A percentile compares a stretch with the other conserved stretches of the same genome.
These are phyloP conservation scores for Silurus aristotelis DNA, from an alignment of 2,797 vertebrate genomes.

Conservation along the genomic window DNA sequence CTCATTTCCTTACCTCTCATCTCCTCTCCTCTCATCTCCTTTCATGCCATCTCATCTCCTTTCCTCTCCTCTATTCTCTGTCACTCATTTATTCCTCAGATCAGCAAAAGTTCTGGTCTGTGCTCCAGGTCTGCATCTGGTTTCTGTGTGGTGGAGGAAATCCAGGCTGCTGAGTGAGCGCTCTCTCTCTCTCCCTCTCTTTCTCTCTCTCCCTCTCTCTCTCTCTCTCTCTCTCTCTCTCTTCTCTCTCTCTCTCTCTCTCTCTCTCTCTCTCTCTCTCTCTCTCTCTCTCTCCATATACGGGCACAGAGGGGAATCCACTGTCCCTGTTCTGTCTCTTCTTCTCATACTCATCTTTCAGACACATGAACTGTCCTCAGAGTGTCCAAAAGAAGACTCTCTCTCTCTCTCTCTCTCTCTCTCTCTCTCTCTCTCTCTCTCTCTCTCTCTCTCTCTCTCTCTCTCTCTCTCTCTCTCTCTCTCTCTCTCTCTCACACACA, in stretches of 20 bases:
- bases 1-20: too few relatives aligned
- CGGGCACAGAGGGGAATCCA: too few relatives aligned
- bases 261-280: too few relatives aligned
- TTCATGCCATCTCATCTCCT: too few relatives aligned
- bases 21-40: too few relatives aligned
- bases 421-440: too few relatives aligned
- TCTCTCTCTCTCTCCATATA: too few relatives aligned
- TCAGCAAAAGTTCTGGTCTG: conserved; percentile 6
- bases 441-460: not conserved
- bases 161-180: not conserved
- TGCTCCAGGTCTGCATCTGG: conserved; percentile 36
- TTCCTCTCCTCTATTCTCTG: not conserved
- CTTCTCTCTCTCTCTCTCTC: too few relatives aligned
- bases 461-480: not conserved
- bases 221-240: not conserved
- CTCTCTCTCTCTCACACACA: not conserved
- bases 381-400: not conserved
- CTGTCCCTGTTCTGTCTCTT: conserved; percentile 30
- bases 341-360: not conserved
- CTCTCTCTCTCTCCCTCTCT: conserved; percentile 35
- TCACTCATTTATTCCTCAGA: not conserved
- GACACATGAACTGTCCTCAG: conserved; percentile 4
- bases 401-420: not conserved
- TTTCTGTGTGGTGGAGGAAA: conserved; percentile 30
- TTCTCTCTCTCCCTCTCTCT: not conserved